Evolutionary conservation across 2,888 invertebrate genomes (phyloP).

Genomic region (Drosophila lacicola): DNA sequence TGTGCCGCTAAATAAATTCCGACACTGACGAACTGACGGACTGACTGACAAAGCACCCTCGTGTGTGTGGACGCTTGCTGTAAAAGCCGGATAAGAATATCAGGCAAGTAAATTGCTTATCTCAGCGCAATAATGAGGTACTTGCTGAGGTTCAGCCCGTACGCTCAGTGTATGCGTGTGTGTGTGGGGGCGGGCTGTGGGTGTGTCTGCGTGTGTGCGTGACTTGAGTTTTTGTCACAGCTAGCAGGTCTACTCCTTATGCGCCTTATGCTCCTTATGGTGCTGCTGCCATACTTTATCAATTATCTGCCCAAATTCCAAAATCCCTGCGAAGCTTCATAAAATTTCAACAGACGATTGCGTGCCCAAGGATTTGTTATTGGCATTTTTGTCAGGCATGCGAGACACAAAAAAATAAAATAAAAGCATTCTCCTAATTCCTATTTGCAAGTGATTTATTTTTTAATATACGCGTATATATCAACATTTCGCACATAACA

Average conservation of each 20-base stretch:
- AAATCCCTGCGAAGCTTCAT: slow-evolving; percentile 41
- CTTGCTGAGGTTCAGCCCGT: slow-evolving; percentile 31
- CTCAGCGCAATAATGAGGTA: slow-evolving; percentile 71
- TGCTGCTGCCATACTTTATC: slow-evolving; percentile 52
- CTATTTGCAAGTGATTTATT: slow-evolving; percentile 15
- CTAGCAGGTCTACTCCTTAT: slow-evolving; percentile 8
- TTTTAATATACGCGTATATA: not conserved
- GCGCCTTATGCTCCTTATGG: not conserved
- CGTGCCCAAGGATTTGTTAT: slow-evolving; percentile 34
- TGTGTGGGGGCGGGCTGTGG: not conserved
- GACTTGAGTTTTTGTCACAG: slow-evolving; percentile 40
- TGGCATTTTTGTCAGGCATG: slow-evolving; percentile 45
- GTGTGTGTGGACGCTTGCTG: slow-evolving; percentile 17
- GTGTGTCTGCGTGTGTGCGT: slow-evolving; percentile 27
- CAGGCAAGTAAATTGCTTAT: slow-evolving; percentile 72
- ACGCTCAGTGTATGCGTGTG: not conserved
- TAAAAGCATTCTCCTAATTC: slow-evolving; percentile 17
- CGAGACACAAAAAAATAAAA: not conserved
- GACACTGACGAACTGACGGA: slow-evolving; percentile 45
- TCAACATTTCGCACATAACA: slow-evolving; percentile 4
- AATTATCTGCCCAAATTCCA: slow-evolving; percentile 61
- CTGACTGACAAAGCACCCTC: slow-evolving; percentile 16
- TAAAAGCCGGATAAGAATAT: slow-evolving; percentile 67
- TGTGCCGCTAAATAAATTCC: slow-evolving; percentile 53
- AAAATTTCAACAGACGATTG: slow-evolving; percentile 37